These are phyloP conservation scores for Zoanthus gigantus DNA, from an alignment of 92 coral and sea anemone species.

Conservation along the genomic window DNA sequence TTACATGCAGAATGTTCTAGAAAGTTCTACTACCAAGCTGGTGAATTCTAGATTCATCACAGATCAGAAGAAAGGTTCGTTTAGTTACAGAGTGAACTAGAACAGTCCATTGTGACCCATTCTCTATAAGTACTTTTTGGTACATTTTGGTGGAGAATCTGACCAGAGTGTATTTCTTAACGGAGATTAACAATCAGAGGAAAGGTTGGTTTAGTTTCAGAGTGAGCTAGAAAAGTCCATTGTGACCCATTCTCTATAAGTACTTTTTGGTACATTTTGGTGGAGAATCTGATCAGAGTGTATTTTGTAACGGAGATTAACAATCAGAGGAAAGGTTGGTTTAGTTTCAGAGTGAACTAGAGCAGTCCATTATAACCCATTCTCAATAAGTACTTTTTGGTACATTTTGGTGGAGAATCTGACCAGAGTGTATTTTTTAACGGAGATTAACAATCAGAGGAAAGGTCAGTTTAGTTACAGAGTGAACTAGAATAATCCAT, in stretches of 20 bases:
- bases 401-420: not conserved
- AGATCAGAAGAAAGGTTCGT: conserved; percentile 54
- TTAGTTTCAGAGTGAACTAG: no score
- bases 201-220: conserved; percentile 52
- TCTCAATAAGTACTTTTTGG: no score
- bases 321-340: not conserved
- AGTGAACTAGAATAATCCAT: not conserved
- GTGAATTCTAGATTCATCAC: no score
- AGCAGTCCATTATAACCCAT: no score
- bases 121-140: not conserved
- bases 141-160: no score
- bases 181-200: not conserved
- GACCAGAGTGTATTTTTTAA: no score
- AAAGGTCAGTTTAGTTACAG: no score
- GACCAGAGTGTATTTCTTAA: not conserved
- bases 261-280: no score
- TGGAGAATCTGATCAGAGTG: not conserved
- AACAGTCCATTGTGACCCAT: not conserved
- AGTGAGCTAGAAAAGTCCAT: not conserved
- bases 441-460: no score
- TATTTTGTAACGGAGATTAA: not conserved
- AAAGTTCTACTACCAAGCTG: no score
- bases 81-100: not conserved
- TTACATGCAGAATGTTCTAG: no score
- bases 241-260: not conserved